phyloP scores from a whole-genome alignment of 2,113 vertebrate genomes.

The Podarcis muralis region DNA sequence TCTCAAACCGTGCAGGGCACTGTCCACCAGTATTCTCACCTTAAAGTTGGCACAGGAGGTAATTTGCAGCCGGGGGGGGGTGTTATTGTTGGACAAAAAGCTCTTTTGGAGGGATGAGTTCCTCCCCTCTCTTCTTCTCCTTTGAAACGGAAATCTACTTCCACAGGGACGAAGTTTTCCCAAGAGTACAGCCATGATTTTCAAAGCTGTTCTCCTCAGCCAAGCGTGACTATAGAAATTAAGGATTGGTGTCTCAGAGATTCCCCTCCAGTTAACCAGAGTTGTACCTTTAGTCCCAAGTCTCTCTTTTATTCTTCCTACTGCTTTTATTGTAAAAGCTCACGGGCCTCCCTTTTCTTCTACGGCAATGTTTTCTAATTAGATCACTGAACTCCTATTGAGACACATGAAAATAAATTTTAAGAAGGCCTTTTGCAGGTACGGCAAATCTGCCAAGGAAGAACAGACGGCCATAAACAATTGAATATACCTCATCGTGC shows the following conservation, averaged over 20 bases:
- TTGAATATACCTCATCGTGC: constrained; percentile 1
- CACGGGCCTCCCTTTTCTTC: constrained; percentile 22
- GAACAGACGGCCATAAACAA: background rate
- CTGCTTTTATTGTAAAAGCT: background rate
- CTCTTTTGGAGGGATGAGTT: background rate
- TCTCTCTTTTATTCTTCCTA: background rate
- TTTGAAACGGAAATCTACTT: background rate
- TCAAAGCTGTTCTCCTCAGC: background rate
- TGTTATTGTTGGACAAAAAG: no score
- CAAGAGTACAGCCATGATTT: background rate
- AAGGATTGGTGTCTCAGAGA: background rate
- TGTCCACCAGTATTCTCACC: no score
- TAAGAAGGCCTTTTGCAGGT: constrained; percentile 4
- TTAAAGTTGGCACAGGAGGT: no score
- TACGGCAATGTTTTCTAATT: background rate
- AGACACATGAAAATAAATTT: constrained; percentile 12
- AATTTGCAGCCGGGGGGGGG: no score
- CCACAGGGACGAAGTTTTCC: background rate
- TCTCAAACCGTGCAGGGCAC: no score
- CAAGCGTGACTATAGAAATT: background rate
- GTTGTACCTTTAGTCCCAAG: no score
- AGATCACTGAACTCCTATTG: constrained; percentile 28
- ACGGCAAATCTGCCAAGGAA: constrained; percentile 9
- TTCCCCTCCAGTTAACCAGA: background rate
- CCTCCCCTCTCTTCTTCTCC: no score